A percentile compares a stretch with the other conserved stretches of the same genome.
Conservation (phyloP, 2,888 invertebrate genomes). For the Brachyopa scutellaris region DNA sequence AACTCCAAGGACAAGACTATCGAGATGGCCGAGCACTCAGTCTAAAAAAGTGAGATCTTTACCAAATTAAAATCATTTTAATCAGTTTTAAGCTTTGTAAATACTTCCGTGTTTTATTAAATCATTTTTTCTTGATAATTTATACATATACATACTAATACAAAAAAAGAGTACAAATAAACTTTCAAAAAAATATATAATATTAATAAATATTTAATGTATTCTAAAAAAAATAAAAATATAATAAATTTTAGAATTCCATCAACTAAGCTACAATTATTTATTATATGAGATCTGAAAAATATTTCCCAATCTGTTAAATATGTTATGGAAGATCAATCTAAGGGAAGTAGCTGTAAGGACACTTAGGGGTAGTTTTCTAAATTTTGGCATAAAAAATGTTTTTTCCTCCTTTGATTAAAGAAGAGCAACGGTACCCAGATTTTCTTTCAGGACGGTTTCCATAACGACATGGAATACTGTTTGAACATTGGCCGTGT, state of each 20-base stretch:
- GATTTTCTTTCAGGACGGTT: constrained; percentile 85
- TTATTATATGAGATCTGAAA: constrained; percentile 66
- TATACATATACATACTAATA: neutral
- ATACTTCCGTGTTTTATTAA: constrained; percentile 36
- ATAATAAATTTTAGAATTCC: constrained; percentile 32
- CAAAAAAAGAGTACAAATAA: constrained; percentile 15
- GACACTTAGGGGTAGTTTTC: constrained; percentile 49
- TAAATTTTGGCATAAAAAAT: constrained; percentile 60
- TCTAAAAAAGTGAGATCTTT: no score
- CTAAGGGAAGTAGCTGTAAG: constrained; percentile 56
- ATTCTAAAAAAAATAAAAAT: constrained; percentile 16
- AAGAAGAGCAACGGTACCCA: constrained; percentile 84
- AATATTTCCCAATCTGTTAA: constrained; percentile 52
- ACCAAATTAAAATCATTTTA: no score
- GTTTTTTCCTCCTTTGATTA: constrained; percentile 74
- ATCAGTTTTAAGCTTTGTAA: neutral
- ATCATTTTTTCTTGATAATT: constrained; percentile 14
- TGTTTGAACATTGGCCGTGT: constrained; percentile 86
- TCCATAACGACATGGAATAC: constrained; percentile 87
- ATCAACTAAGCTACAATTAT: constrained; percentile 56
- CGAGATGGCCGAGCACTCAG: no score
- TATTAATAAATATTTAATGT: constrained; percentile 24
- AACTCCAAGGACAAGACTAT: no score
- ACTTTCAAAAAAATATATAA: constrained; percentile 17
- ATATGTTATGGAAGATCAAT: constrained; percentile 59